Evolutionary conservation across 2,113 vertebrate genomes (phyloP).

Genomic region (Xenopus borealis): DNA sequence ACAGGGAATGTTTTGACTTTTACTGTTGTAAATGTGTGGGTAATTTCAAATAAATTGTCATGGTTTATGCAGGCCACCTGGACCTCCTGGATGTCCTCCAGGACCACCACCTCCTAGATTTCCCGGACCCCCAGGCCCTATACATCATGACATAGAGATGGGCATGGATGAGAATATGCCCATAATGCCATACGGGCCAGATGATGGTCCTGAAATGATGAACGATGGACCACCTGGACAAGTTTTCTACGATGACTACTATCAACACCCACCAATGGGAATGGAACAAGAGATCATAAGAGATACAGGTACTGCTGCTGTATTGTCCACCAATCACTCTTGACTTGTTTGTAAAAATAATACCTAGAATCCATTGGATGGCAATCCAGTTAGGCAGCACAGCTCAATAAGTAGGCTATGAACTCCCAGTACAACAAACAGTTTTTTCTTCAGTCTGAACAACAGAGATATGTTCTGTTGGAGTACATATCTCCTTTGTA

Average conservation of each 20-base stretch:
- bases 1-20: not conserved
- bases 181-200: slow-evolving; percentile 78
- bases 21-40: not conserved
- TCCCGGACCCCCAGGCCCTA: slow-evolving; percentile 66
- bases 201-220: slow-evolving; percentile 73
- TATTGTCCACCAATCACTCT: not conserved
- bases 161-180: slow-evolving; percentile 66
- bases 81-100: slow-evolving; percentile 56
- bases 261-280: slow-evolving; percentile 76
- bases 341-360: no score
- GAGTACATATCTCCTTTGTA: no score
- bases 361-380: no score
- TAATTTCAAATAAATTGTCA: not conserved
- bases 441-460: no score
- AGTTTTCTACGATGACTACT: slow-evolving; percentile 85
- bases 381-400: no score
- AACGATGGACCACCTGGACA: slow-evolving; percentile 68
- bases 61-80: slow-evolving; percentile 50
- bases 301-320: slow-evolving; percentile 55
- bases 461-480: no score
- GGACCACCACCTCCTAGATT: slow-evolving; percentile 68
- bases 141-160: slow-evolving; percentile 61
- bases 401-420: no score
- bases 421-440: no score
- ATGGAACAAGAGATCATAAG: slow-evolving; percentile 65